Evolutionary conservation across 2,113 vertebrate genomes (phyloP).

Genomic region (Acrocephalus kingi): DNA sequence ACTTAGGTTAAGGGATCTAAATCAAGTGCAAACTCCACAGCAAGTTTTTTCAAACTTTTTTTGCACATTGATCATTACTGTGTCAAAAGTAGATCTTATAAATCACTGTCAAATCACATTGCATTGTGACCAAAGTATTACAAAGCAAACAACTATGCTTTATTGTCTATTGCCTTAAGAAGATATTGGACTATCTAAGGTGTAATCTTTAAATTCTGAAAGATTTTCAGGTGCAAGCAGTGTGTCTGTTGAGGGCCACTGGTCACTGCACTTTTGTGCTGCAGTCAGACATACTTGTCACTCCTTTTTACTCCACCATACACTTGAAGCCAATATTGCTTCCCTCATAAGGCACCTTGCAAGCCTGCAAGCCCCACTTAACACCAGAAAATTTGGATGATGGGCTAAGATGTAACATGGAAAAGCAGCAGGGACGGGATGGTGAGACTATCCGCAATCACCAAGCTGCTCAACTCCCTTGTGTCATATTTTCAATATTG

Average conservation of each 20-base stretch:
- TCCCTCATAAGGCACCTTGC: not conserved
- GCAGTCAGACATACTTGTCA: not conserved
- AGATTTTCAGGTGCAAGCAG: not conserved
- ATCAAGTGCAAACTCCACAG: not conserved
- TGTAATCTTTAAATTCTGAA: not conserved
- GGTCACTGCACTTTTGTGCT: not conserved
- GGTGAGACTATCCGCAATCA: not conserved
- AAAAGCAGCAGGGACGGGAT: not conserved
- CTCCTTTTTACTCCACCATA: not conserved
- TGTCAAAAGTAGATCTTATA: not conserved
- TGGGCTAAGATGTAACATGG: not conserved
- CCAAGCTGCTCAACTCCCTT: not conserved
- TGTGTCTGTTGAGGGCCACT: not conserved
- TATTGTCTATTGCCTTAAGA: not conserved
- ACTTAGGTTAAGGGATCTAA: not conserved
- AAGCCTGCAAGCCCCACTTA: not conserved
- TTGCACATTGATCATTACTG: not conserved
- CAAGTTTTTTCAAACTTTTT: not conserved
- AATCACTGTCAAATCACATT: not conserved
- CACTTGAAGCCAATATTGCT: not conserved
- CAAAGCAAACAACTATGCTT: not conserved
- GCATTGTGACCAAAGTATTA: not conserved
- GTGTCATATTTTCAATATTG: not conserved
- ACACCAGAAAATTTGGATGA: not conserved
- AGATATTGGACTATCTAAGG: not conserved